These are phyloP conservation scores for Xyrauchen texanus DNA, from an alignment of 2,113 vertebrate species.

Conservation along the genomic window DNA sequence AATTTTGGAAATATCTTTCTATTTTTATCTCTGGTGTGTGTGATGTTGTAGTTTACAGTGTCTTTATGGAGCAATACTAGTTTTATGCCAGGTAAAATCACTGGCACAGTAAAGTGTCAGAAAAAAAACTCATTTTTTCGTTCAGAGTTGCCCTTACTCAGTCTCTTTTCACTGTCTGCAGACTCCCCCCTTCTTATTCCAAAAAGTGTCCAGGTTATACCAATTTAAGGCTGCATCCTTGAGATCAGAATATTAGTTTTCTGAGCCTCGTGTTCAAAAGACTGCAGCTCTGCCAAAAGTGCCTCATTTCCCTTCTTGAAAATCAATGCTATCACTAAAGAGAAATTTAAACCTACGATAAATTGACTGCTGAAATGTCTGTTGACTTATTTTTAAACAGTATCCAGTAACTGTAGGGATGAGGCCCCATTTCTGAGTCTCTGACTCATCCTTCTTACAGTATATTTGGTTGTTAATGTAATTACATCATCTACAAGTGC, in stretches of 20 bases:
- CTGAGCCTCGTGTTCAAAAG: constrained; percentile 5
- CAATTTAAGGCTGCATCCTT: constrained; percentile 25
- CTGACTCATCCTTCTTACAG: constrained; percentile 19
- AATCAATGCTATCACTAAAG: constrained; percentile 17
- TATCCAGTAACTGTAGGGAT: not conserved
- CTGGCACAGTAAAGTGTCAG: constrained; percentile 31
- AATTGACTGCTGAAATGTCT: constrained; percentile 29
- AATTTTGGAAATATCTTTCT: too few species aligned
- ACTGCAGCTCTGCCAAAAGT: constrained; percentile 13
- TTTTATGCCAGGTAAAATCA: constrained; percentile 32
- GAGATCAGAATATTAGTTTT: constrained; percentile 2
- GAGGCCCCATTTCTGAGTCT: constrained; percentile 3
- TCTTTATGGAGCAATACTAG: not conserved
- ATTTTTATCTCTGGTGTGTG: too few species aligned
- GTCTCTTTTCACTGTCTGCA: constrained; percentile 18
- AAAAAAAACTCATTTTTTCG: constrained; percentile 29
- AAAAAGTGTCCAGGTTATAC: constrained; percentile 15
- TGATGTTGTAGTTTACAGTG: not conserved
- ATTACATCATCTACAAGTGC: not conserved
- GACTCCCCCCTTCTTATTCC: not conserved
- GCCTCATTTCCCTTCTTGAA: not conserved
- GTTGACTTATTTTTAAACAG: constrained; percentile 39
- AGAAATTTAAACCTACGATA: constrained; percentile 27
- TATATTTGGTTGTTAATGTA: constrained; percentile 5
- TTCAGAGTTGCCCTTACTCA: constrained; percentile 36